These are phyloP conservation scores for Triplophysa bombifrons DNA, from an alignment of 2,797 vertebrate genomes.

Conservation along the genomic window DNA sequence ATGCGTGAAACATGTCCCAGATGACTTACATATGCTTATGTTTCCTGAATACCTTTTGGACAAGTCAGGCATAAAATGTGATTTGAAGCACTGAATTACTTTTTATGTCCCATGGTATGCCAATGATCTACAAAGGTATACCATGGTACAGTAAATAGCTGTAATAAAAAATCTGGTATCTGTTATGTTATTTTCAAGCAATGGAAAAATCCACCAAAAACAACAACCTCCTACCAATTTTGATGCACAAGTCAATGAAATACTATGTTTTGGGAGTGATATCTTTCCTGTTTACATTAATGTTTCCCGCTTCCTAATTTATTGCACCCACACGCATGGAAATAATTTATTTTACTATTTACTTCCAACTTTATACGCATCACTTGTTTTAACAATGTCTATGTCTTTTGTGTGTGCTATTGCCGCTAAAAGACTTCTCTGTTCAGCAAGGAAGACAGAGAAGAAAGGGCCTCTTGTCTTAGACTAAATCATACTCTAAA, in stretches of 20 bases:
- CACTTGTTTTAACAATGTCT: not conserved
- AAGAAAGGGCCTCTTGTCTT: constrained; percentile 14
- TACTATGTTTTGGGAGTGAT: not conserved
- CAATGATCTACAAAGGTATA: not conserved
- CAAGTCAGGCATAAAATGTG: constrained; percentile 67
- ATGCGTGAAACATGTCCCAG: constrained; percentile 68
- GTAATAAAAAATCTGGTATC: not conserved
- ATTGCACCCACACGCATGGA: not conserved
- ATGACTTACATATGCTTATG: constrained; percentile 76
- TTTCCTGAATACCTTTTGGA: constrained; percentile 69
- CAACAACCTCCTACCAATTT: not conserved
- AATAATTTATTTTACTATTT: constrained; percentile 8
- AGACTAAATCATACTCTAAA: constrained; percentile 15
- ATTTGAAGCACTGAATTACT: constrained; percentile 34
- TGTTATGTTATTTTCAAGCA: not conserved
- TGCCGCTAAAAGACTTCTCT: not conserved
- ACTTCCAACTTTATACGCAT: not conserved
- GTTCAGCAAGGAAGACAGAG: not conserved
- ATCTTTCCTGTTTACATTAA: not conserved
- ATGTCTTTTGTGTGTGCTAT: not conserved
- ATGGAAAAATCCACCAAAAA: not conserved
- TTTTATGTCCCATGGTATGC: not conserved
- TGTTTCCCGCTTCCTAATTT: not conserved
- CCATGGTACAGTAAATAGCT: not conserved
- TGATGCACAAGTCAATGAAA: not conserved